Base-by-base conservation (phyloP, 2,113 vertebrate genomes). In the Saimiri boliviensis region DNA sequence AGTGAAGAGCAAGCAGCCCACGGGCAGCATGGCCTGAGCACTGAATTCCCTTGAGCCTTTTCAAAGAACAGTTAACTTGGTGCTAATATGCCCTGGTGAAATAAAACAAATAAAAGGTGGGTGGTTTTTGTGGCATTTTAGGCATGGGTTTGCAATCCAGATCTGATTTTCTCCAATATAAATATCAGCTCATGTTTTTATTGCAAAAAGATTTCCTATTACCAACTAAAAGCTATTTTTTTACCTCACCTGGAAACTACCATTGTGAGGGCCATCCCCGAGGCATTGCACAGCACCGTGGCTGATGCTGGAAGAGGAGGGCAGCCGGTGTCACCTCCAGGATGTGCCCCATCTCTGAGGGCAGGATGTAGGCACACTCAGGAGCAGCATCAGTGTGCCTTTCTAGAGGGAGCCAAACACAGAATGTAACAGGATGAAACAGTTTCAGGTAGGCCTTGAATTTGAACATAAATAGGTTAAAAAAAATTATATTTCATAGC, bases 231-330 rank as follows among this genome's bases (percentile, higher is more conserved):
- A 66, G 58, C 85, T 97, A 92, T 97, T 94, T 98, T 98, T 99
- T 98, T 98, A 99, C 99, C 99, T 99, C 99, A 99, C 97, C 98
- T 99, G 99, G 97, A 98, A 98, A 97, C 96, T 97, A 96, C 98
- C 97, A 96, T 98, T 97, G 90, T 97, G 97, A 97, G 81, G 96
- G 97, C 95, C 96, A 52, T 97, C 98, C 98, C 91, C 97, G 92
- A 98, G 98, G 98, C 76, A 96, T 97, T 96, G 98, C 97, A 98
- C 98, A 96, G 80, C 95, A 89, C 93, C 92, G 91, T 95, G 40
- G 87, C 89, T 98, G 98, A 98, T 98, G 98, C 98, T 98, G 97
- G 96, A 96, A 97, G 91, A 98, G 82, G 96, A 98, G 97, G 96
- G 88, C 97, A 97, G 98, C 97, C 8, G 19, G 63, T 94, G 93